phyloP scores from a whole-genome alignment of 2,888 invertebrate species.

The Miltochrista miniata region DNA sequence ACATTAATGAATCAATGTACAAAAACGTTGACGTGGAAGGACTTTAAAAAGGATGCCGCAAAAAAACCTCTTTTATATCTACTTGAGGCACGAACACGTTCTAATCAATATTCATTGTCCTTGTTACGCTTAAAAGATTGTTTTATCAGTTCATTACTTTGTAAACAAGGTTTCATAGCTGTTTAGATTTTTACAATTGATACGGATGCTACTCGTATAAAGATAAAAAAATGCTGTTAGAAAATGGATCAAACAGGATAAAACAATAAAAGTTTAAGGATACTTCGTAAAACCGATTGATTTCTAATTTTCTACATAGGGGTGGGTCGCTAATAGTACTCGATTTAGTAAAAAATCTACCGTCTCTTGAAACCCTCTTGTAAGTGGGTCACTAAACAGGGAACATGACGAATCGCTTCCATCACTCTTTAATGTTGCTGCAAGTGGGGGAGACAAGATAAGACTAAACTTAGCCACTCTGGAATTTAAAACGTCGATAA shows the following conservation, averaged over 20 bases:
- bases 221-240: not conserved
- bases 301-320: conserved; percentile 58
- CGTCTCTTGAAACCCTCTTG: conserved; percentile 44
- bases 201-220: not conserved
- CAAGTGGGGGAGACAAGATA: conserved; percentile 60
- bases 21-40: conserved; percentile 59
- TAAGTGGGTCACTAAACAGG: conserved; percentile 69
- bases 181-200: conserved; percentile 9
- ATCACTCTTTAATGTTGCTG: conserved; percentile 63
- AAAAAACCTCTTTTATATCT: conserved; percentile 57
- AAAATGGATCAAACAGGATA: conserved; percentile 45
- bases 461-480: conserved; percentile 59
- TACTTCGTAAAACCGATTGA: conserved; percentile 60
- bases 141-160: conserved; percentile 34
- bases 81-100: conserved; percentile 42
- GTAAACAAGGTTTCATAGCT: conserved; percentile 18
- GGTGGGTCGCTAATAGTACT: conserved; percentile 51
- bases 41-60: conserved; percentile 54
- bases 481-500: conserved; percentile 48
- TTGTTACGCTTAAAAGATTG: conserved; percentile 28
- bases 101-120: conserved; percentile 53
- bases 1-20: conserved; percentile 67
- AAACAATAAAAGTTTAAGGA: conserved; percentile 55
- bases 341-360: conserved; percentile 51
- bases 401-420: conserved; percentile 74